Conservation (phyloP, 2,797 vertebrate species). For the Darevskia nairensis region DNA sequence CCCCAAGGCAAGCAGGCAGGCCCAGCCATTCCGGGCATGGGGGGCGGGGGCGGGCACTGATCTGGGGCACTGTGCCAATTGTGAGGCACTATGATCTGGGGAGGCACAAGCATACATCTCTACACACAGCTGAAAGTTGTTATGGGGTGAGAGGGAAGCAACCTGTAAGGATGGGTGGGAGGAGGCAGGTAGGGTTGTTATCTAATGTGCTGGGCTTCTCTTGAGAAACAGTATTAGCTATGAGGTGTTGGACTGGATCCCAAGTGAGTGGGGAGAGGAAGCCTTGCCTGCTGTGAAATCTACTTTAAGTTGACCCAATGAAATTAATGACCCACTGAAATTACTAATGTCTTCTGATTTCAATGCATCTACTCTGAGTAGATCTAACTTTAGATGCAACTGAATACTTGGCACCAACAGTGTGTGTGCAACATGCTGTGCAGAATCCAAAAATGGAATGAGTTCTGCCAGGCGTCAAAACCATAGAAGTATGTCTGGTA, state of each 20-base stretch:
- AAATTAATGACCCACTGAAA: neutral
- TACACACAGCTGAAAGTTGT: neutral
- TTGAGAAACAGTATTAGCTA: neutral
- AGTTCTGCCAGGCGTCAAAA: too few relatives aligned
- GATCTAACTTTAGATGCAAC: neutral
- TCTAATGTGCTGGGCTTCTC: neutral
- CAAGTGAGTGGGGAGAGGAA: neutral
- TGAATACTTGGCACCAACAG: neutral
- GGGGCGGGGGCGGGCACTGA: neutral
- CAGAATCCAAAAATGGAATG: neutral
- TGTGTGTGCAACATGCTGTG: too few relatives aligned
- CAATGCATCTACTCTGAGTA: neutral
- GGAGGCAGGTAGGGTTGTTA: too few relatives aligned
- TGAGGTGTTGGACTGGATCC: neutral
- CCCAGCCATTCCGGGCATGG: neutral
- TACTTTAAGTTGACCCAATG: neutral
- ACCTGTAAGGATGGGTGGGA: constrained; percentile 16
- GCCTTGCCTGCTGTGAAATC: neutral
- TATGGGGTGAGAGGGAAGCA: neutral
- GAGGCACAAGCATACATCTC: neutral
- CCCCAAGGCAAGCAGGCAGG: neutral
- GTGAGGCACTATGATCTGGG: neutral
- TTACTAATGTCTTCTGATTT: neutral
- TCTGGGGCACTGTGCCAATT: neutral
- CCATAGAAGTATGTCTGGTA: too few relatives aligned